Conservation (phyloP, 1,140 invertebrate genomes). For the Paraescarpia echinospica region DNA sequence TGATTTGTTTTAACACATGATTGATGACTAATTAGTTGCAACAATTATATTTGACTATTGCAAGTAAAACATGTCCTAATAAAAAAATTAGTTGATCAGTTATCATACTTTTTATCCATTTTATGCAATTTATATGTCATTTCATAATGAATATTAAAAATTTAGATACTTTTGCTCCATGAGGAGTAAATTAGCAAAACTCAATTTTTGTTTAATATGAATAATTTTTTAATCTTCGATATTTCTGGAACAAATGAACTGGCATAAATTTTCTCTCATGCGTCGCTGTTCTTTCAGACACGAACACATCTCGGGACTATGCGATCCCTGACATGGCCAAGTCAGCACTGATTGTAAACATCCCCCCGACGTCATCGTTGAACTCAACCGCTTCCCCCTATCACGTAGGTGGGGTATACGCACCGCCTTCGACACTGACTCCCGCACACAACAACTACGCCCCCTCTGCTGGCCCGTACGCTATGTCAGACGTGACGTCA, state of each 20-base stretch:
- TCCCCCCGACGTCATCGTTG: background rate
- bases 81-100: no score
- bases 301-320: conserved; percentile 47
- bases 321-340: conserved; percentile 57
- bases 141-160: no score
- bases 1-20: no score
- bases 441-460: background rate
- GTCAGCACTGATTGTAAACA: conserved; percentile 46
- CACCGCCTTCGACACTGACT: background rate
- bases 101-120: no score
- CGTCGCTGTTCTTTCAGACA: conserved; percentile 31
- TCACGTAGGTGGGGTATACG: background rate
- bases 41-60: no score
- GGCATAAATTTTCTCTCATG: background rate
- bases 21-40: no score
- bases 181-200: no score
- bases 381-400: background rate
- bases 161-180: no score
- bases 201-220: background rate
- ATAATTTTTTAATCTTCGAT: background rate
- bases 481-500: conserved; percentile 11
- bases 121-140: no score
- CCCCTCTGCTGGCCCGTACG: background rate
- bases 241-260: background rate
- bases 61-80: no score